Evolutionary conservation across 2,888 invertebrate species (phyloP).

Genomic region (Trichogramma evanescens): DNA sequence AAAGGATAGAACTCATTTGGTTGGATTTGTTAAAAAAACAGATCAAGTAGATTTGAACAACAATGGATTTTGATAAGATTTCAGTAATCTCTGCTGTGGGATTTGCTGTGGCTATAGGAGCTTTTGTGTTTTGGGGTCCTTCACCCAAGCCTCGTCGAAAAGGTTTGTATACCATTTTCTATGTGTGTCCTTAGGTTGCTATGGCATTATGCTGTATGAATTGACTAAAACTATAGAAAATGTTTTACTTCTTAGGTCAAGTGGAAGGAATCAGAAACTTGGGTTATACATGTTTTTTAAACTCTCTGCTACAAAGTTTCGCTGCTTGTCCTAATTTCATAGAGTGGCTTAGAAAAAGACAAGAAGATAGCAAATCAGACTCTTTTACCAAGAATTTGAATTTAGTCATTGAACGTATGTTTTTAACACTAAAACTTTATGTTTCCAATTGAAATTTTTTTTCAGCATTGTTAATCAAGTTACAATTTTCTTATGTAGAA

Average conservation of each 20-base stretch:
- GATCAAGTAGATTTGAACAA: too few relatives aligned
- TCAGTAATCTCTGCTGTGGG: conserved; percentile 73
- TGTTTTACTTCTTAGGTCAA: conserved; percentile 53
- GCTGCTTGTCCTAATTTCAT: conserved; percentile 81
- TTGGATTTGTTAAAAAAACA: too few relatives aligned
- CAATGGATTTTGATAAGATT: conserved; percentile 68
- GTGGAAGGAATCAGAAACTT: conserved; percentile 83
- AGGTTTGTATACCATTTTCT: conserved; percentile 29
- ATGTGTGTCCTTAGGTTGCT: too few relatives aligned
- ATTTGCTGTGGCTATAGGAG: conserved; percentile 73
- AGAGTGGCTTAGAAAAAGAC: conserved; percentile 67
- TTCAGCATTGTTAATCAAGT: neutral
- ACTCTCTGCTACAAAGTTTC: conserved; percentile 82
- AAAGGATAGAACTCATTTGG: too few relatives aligned
- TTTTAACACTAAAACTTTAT: neutral
- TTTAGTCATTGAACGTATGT: conserved; percentile 66
- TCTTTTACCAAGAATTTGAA: conserved; percentile 69
- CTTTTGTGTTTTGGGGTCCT: conserved; percentile 78
- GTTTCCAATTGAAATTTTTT: neutral
- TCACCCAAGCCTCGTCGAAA: conserved; percentile 54
- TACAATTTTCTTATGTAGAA: conserved; percentile 25
- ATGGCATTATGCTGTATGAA: too few relatives aligned
- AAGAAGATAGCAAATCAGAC: conserved; percentile 58
- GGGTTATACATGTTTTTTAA: conserved; percentile 88
- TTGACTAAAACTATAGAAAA: neutral